Conservation (phyloP, 2,888 invertebrate species). For the Drosophila ustulata region DNA sequence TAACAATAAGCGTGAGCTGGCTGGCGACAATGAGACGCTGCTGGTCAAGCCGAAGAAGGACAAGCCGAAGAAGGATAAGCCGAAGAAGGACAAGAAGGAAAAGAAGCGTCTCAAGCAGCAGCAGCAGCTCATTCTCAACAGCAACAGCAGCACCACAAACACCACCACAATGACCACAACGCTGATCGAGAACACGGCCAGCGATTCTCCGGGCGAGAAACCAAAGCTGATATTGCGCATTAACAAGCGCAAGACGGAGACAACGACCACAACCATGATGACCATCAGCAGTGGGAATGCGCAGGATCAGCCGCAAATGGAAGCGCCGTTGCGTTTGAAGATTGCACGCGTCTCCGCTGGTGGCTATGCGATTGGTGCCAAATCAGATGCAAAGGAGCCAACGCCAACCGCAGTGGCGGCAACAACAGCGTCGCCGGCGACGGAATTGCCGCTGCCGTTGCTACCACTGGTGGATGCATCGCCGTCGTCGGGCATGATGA, state of each 20-base stretch:
- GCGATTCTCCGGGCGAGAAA: constrained; percentile 85
- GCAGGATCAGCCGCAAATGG: constrained; percentile 31
- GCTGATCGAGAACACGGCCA: constrained; percentile 85
- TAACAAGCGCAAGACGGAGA: constrained; percentile 83
- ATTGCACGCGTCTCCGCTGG: constrained; percentile 93
- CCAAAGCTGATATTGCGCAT: constrained; percentile 93
- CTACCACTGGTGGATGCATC: constrained; percentile 43
- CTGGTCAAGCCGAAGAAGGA: constrained; percentile 69
- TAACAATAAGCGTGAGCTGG: constrained; percentile 66
- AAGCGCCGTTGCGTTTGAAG: constrained; percentile 93
- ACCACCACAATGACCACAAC: constrained; percentile 79
- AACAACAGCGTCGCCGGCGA: constrained; percentile 33
- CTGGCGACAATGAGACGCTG: constrained; percentile 46
- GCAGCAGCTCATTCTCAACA: constrained; percentile 84
- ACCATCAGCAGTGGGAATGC: constrained; percentile 18
- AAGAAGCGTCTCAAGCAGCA: constrained; percentile 85
- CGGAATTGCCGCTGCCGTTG: constrained; percentile 44
- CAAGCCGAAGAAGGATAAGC: constrained; percentile 78
- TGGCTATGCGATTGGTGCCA: constrained; percentile 85
- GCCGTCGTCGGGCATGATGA: constrained; percentile 33
- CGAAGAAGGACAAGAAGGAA: constrained; percentile 86
- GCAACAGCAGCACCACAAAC: constrained; percentile 32
- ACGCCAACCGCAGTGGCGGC: constrained; percentile 34
- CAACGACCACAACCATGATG: constrained; percentile 31
- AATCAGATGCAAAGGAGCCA: constrained; percentile 58